Base-by-base conservation (phyloP, 2,113 vertebrate genomes). In the Oncorhynchus keta region DNA sequence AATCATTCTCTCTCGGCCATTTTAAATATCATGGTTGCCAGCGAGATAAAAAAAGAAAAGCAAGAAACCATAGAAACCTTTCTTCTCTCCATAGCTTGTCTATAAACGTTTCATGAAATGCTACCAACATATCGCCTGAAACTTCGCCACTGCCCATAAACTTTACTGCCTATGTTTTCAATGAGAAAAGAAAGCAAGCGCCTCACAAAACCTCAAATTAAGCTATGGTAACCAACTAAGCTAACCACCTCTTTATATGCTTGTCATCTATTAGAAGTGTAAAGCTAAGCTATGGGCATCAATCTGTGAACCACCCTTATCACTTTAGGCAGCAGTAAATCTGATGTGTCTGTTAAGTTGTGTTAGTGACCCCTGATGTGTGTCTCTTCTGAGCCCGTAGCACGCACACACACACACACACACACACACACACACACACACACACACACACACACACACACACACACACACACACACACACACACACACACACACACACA, bases 301-400 rank as follows among this genome's bases (percentile, higher is more conserved):
- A 9, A 77, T 78, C 70, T 84, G 75, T 77, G 79, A 87, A 87
- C 16, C 26, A 18, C 86, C 88, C 84, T 90, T 90, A 89, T 90
- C 89, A 90, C 87, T 86, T 87, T 72, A 81, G 84, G 13, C 51
- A 88, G 89, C 82, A 82, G 85, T 88, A 92, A 90, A 91, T 90
- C 83, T 87, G 82, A 91, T 90, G 87, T 87, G 90, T 90, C 89
- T 88, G 87, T 88, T 90, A 83, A 87, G 71, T 92, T 92, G 86
- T 88, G 77, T 85, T 86, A 87, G 84, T 88, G 91, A 89, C 89
- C 87, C 82, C 87, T 84, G 77, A 20, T 79, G 74, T 55, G 77
- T 74, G 77, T 65, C 75, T 70, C 81, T 72, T 85, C 82, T 87
- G 84, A 87, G 82, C 80, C 80, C 64, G 74, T 68, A 18, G 51